A percentile compares a stretch with the other conserved stretches of the same genome.
These are phyloP conservation scores for Phrynocephalus forsythii DNA, from an alignment of 2,797 vertebrate genomes.

Conservation along the genomic window DNA sequence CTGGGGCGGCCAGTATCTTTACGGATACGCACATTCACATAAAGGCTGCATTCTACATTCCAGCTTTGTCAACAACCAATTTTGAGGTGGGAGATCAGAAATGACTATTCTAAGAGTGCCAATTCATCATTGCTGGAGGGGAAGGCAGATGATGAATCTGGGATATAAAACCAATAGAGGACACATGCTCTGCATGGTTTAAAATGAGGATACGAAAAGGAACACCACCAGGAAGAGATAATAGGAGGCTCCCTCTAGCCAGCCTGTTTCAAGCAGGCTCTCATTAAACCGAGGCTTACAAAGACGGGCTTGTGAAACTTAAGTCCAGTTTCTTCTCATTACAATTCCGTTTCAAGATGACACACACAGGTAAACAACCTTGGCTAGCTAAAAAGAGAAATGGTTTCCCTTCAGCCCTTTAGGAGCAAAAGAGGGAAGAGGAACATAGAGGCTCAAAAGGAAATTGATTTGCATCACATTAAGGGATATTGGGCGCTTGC, in stretches of 20 bases:
- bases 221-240: neutral
- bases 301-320: neutral
- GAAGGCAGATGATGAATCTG: no score
- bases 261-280: neutral
- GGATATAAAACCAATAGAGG: no score
- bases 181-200: no score
- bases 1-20: no score
- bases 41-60: no score
- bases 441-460: neutral
- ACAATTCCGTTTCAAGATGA: neutral
- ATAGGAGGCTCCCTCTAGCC: no score
- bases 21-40: no score
- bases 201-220: neutral
- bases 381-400: neutral
- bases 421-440: neutral
- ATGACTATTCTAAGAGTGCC: no score
- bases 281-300: neutral
- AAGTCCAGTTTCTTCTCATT: neutral
- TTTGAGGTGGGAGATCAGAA: no score
- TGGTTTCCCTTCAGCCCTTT: neutral
- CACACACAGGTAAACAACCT: neutral
- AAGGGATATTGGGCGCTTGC: neutral
- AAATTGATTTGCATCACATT: neutral
- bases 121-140: no score
- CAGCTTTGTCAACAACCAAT: no score